A percentile compares a stretch with the other conserved stretches of the same genome.
Evolutionary conservation across 1,140 invertebrate genomes (phyloP).

Genomic region (Oryzaephilus surinamensis): DNA sequence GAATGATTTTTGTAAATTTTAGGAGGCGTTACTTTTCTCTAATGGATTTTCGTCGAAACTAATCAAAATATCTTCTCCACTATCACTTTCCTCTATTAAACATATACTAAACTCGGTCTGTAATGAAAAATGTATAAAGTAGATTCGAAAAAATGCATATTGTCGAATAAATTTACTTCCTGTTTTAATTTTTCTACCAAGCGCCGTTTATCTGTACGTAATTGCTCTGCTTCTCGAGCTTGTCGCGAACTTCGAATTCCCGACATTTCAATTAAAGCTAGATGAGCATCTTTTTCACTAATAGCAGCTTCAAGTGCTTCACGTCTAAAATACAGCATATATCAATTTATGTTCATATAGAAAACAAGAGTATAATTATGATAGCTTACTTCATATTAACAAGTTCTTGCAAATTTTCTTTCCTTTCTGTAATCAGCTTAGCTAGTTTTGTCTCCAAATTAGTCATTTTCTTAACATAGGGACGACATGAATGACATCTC

Average conservation of each 20-base stretch:
- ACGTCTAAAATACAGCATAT: slow-evolving; percentile 19
- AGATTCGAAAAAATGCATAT: not conserved
- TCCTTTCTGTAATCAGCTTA: slow-evolving; percentile 48
- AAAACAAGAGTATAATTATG: not conserved
- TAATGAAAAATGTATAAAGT: slow-evolving; percentile 12
- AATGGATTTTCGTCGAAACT: slow-evolving; percentile 10
- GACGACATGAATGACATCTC: slow-evolving; percentile 54
- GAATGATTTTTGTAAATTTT: slow-evolving; percentile 8
- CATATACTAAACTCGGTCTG: slow-evolving; percentile 27
- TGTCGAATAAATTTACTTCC: slow-evolving; percentile 45
- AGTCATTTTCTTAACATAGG: slow-evolving; percentile 47
- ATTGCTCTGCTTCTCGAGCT: slow-evolving; percentile 49
- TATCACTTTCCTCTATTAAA: slow-evolving; percentile 19
- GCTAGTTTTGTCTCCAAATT: slow-evolving; percentile 46
- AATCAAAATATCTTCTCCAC: slow-evolving; percentile 10
- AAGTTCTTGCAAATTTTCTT: slow-evolving; percentile 59
- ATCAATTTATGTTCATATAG: not conserved
- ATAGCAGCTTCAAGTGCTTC: slow-evolving; percentile 72
- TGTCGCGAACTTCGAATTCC: slow-evolving; percentile 54
- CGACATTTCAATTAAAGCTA: slow-evolving; percentile 71
- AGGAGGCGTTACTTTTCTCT: too few species aligned
- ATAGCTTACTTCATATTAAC: slow-evolving; percentile 65
- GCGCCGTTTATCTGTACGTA: slow-evolving; percentile 50
- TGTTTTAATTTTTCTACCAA: slow-evolving; percentile 55
- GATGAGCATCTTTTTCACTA: slow-evolving; percentile 76